A percentile compares a stretch with the other conserved stretches of the same genome.
phyloP scores from a whole-genome alignment of 2,888 invertebrate species.

The Trachelus tabidus region DNA sequence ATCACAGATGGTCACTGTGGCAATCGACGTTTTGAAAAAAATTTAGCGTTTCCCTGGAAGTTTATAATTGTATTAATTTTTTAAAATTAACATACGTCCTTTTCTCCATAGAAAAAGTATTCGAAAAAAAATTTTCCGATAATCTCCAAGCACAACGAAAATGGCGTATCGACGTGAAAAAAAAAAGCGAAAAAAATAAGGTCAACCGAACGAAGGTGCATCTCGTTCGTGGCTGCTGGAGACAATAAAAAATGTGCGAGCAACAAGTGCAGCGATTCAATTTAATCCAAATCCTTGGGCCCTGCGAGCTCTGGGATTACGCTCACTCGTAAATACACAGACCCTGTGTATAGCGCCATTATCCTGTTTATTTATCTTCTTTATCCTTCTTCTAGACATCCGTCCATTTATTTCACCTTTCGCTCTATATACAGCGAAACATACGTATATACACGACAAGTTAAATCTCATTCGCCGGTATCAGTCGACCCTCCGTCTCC shows the following conservation, averaged over 20 bases:
- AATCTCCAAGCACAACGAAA: not conserved
- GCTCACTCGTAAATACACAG: conserved; percentile 17
- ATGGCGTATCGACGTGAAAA: not conserved
- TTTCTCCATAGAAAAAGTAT: no score
- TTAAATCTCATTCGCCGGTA: not conserved
- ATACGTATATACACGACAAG: not conserved
- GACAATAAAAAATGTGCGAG: conserved; percentile 16
- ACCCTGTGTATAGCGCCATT: not conserved
- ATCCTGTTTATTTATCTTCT: not conserved
- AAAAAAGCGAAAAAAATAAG: not conserved
- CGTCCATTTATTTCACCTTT: conserved; percentile 9
- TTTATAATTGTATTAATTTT: no score
- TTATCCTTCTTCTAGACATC: conserved; percentile 1
- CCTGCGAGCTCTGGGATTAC: conserved; percentile 30
- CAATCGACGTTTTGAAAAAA: no score
- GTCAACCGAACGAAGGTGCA: not conserved
- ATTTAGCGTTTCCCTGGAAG: no score
- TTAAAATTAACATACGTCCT: no score
- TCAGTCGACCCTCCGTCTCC: not conserved
- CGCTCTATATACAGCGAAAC: not conserved
- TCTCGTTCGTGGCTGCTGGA: not conserved
- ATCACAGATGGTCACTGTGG: no score
- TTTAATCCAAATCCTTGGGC: conserved; percentile 45
- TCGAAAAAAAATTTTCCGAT: fast-evolving
- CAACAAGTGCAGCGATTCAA: conserved; percentile 46